Conservation (phyloP, 2,113 vertebrate genomes). For the Gavialis gangeticus region DNA sequence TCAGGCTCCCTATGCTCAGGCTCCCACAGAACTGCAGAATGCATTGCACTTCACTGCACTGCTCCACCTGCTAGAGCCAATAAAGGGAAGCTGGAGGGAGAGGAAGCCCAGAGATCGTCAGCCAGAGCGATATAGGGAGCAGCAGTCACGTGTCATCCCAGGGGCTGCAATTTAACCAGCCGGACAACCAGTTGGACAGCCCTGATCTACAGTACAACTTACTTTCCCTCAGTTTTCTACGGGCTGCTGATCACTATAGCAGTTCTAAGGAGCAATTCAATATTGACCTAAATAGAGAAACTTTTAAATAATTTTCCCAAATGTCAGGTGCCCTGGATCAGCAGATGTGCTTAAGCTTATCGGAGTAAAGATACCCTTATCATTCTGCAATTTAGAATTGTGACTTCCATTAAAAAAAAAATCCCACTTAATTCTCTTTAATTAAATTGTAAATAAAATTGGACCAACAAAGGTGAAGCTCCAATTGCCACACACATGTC, state of each 20-base stretch:
- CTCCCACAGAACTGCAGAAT: too few species aligned
- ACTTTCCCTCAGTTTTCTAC: constrained; percentile 25
- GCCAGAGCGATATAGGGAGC: too few species aligned
- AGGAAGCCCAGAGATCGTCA: too few species aligned
- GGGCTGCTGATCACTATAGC: background rate
- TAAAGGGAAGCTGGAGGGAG: too few species aligned
- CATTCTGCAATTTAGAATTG: constrained; percentile 14
- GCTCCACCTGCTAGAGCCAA: too few species aligned
- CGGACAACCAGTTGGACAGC: too few species aligned
- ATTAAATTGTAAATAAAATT: constrained; percentile 39
- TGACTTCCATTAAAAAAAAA: constrained; percentile 39
- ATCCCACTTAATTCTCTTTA: constrained; percentile 44
- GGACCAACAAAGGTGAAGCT: too few species aligned
- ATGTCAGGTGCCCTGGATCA: constrained; percentile 40
- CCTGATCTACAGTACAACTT: background rate
- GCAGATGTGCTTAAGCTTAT: constrained; percentile 23
- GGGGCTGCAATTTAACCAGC: too few species aligned
- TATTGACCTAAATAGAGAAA: constrained; percentile 9
- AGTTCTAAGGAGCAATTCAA: background rate
- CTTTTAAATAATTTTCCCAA: background rate
- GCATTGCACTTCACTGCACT: too few species aligned
- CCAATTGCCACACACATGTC: too few species aligned
- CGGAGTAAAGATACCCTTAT: constrained; percentile 28
- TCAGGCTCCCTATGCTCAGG: too few species aligned
- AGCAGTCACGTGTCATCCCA: too few species aligned